A percentile compares a stretch with the other conserved stretches of the same genome.
These are phyloP conservation scores for Busseola fusca DNA, from an alignment of 2,888 invertebrate species.

Conservation along the genomic window DNA sequence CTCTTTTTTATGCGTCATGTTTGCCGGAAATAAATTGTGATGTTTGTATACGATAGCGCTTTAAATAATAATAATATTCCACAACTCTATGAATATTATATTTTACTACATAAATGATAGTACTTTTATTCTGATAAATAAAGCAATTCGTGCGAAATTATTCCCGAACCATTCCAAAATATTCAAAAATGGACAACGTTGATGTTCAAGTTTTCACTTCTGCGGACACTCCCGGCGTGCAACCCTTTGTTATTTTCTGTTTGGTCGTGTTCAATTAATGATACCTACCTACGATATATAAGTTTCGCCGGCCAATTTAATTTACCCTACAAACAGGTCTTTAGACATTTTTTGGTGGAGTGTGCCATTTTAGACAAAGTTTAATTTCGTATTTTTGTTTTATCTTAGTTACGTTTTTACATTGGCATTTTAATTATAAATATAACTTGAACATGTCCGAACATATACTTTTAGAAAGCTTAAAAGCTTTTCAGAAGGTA, in stretches of 20 bases:
- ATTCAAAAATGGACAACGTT: no score
- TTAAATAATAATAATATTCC: no score
- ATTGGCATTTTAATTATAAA: neutral
- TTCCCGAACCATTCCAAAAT: no score
- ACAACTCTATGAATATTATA: no score
- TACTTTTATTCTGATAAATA: no score
- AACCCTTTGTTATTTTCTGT: neutral
- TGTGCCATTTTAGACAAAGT: neutral
- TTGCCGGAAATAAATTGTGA: no score
- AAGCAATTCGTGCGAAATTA: no score
- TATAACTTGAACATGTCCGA: neutral
- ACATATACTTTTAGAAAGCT: neutral
- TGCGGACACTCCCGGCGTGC: no score
- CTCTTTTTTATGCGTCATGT: no score
- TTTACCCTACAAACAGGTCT: neutral
- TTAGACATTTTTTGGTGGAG: conserved; percentile 1
- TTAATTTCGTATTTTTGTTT: neutral
- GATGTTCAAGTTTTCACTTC: no score
- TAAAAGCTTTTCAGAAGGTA: conserved; percentile 8
- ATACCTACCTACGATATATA: neutral
- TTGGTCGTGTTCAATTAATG: neutral
- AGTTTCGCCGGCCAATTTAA: neutral
- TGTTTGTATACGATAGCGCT: no score
- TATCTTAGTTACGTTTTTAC: neutral
- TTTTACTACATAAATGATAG: no score